Percentiles rank a stretch among this genome's conserved stretches.
phyloP scores from a whole-genome alignment of 30 jellyfish, hydroid and myxozoan genomes.

The Pelagia noctiluca region DNA sequence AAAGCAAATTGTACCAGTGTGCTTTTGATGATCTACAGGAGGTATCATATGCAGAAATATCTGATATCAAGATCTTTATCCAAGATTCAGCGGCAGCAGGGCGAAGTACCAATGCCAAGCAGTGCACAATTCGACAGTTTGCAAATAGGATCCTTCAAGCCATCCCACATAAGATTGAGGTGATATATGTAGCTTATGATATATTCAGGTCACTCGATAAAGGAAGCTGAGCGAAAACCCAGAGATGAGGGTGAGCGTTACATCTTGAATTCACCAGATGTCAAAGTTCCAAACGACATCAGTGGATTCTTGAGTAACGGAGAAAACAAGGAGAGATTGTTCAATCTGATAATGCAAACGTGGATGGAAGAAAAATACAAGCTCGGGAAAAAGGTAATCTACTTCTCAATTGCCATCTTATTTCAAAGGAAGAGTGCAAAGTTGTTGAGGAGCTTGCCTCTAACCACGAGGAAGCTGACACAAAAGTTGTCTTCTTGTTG shows the following conservation, averaged over 20 bases:
- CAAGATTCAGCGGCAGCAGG: slow-evolving; percentile 29
- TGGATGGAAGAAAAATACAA: slow-evolving; percentile 12
- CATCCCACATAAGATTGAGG: slow-evolving; percentile 15
- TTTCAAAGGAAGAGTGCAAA: slow-evolving; percentile 11
- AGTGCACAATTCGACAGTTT: slow-evolving; percentile 29
- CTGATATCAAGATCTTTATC: slow-evolving; percentile 8
- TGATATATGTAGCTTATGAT: slow-evolving; percentile 42
- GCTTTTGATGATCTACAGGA: slow-evolving; percentile 16
- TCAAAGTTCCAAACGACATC: slow-evolving; percentile 26
- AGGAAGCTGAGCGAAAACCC: slow-evolving; percentile 22
- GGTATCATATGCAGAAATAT: slow-evolving; percentile 25
- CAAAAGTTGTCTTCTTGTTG: slow-evolving; percentile 8
- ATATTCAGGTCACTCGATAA: slow-evolving; percentile 36
- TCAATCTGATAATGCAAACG: neutral
- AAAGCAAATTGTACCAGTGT: slow-evolving; percentile 22
- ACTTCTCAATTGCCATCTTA: neutral
- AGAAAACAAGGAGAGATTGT: slow-evolving; percentile 37
- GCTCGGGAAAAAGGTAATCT: slow-evolving; percentile 12
- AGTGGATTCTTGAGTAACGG: slow-evolving; percentile 36
- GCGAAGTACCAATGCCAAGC: slow-evolving; percentile 26
- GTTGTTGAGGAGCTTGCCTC: slow-evolving; percentile 21
- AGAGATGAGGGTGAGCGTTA: slow-evolving; percentile 41
- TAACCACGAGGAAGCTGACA: slow-evolving; percentile 57
- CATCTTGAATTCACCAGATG: slow-evolving; percentile 7
- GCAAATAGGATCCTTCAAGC: slow-evolving; percentile 23